Percentiles rank a stretch among this genome's conserved stretches.
Conservation (phyloP, 2,888 invertebrate genomes). For the Euzetes globulus region DNA sequence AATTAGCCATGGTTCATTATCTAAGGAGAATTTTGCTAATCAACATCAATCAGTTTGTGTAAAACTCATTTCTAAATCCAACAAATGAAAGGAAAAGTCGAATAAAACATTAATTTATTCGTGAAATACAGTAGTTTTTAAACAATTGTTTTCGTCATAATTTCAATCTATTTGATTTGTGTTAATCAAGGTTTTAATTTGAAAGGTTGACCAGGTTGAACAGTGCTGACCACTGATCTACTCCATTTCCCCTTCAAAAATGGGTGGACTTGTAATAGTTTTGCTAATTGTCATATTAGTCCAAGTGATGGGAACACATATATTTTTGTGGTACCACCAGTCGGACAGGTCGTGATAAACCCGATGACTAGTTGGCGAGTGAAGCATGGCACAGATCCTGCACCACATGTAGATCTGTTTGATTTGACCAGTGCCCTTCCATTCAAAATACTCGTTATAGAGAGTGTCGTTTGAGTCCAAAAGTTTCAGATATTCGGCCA, state of each 20-base stretch:
- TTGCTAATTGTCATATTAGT: background rate
- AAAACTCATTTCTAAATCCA: no score
- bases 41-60: no score
- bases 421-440: conserved; percentile 90
- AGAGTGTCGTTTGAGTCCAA: conserved; percentile 78
- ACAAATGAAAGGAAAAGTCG: no score
- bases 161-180: no score
- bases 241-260: background rate
- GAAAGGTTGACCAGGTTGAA: no score
- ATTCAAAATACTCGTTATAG: conserved; percentile 89
- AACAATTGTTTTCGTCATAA: no score
- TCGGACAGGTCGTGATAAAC: background rate
- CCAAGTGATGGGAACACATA: background rate
- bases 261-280: background rate
- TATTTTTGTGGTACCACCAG: background rate
- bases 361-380: conserved; percentile 49
- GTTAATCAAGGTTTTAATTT: no score
- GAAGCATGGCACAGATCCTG: conserved; percentile 74
- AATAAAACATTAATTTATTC: no score
- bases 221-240: no score
- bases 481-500: conserved; percentile 75
- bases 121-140: no score
- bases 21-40: no score
- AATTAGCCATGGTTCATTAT: no score
- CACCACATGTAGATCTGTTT: conserved; percentile 94